Conservation (phyloP, 2,888 invertebrate species). For the Conchocele bisecta region DNA sequence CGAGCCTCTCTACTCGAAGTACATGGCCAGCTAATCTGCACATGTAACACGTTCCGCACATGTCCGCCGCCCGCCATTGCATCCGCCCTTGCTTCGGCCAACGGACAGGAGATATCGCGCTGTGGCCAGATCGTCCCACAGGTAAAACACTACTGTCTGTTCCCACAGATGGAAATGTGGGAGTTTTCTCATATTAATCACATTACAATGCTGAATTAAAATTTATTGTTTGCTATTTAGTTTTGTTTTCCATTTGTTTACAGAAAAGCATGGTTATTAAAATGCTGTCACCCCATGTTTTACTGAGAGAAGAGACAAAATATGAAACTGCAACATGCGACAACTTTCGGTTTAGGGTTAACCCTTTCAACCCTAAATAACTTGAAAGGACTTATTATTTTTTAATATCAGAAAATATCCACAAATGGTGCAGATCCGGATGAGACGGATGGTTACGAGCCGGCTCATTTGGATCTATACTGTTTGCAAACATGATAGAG, state of each 20-base stretch:
- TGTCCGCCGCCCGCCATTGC: conserved; percentile 97
- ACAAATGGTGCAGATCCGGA: no score
- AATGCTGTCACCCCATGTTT: no score
- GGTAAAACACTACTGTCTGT: conserved; percentile 76
- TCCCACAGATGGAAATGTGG: not conserved
- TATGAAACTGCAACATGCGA: no score
- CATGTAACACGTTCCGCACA: conserved; percentile 90
- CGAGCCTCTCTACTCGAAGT: conserved; percentile 90
- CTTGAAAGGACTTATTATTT: no score
- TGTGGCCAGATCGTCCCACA: conserved; percentile 92
- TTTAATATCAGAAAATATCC: no score
- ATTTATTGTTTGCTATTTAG: not conserved
- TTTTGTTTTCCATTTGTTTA: not conserved
- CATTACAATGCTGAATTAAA: no score
- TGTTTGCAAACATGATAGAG: no score
- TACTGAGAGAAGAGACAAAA: no score
- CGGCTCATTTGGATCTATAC: no score
- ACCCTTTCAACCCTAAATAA: no score
- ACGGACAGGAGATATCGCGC: conserved; percentile 90
- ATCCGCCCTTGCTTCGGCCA: conserved; percentile 87
- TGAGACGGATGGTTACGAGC: no score
- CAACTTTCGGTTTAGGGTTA: no score
- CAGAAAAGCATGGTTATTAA: not conserved
- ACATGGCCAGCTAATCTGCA: conserved; percentile 87
- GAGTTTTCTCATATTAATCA: not conserved